Conservation (phyloP, 2,888 invertebrate species). For the Chaetogeoica ovagalla region DNA sequence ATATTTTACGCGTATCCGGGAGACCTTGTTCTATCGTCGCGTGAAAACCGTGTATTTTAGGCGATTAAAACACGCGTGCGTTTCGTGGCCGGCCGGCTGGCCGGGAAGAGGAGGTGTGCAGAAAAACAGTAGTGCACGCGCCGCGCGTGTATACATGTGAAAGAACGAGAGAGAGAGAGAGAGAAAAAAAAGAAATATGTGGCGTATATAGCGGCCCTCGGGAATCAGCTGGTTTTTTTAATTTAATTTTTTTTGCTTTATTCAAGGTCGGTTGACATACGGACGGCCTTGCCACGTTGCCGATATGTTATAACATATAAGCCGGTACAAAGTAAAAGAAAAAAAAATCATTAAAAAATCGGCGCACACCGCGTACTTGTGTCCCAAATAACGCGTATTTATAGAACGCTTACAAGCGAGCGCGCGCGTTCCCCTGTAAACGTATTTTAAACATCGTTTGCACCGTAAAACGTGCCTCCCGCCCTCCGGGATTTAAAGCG, state of each 20-base stretch:
- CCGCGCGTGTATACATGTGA: too few species aligned
- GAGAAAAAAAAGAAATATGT: conserved; percentile 30
- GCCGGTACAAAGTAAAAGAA: conserved; percentile 3
- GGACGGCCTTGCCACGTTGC: conserved; percentile 50
- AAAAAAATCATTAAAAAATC: conserved; percentile 33
- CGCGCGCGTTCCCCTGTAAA: too few species aligned
- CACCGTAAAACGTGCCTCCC: too few species aligned
- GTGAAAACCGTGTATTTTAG: conserved; percentile 30
- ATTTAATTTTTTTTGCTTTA: conserved; percentile 1
- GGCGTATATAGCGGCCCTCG: conserved; percentile 43
- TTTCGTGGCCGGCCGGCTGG: conserved; percentile 4
- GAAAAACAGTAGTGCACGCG: not conserved
- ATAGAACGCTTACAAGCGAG: not conserved
- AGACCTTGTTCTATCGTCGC: conserved; percentile 22
- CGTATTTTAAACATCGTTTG: too few species aligned
- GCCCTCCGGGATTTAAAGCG: too few species aligned
- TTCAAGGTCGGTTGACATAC: conserved; percentile 52
- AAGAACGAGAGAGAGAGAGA: not conserved
- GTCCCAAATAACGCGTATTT: conserved; percentile 31
- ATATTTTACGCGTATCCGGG: not conserved
- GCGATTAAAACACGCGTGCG: conserved; percentile 9
- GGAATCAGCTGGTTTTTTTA: conserved; percentile 34
- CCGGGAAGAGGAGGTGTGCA: not conserved
- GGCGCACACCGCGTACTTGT: conserved; percentile 24
- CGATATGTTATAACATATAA: conserved; percentile 12